Base-by-base conservation (phyloP, 2,888 invertebrate species). In the Leptopilina myrica region DNA sequence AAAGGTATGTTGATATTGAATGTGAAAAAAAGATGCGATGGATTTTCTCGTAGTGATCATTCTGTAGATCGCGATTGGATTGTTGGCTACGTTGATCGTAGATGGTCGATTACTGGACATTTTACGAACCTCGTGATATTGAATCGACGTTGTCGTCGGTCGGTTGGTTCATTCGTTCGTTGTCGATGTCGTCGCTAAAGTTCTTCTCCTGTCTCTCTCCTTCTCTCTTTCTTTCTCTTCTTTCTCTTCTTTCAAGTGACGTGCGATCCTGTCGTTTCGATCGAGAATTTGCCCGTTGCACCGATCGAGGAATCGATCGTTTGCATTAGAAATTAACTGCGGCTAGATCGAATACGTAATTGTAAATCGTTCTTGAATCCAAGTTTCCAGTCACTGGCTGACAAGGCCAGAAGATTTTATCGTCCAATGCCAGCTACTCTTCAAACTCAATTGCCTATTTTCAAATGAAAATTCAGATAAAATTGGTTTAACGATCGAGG, bases 61-160 rank as follows among this genome's bases (percentile, higher is more conserved):
- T 26, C 69, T 69, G 26, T 53, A 69, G 69, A 69, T 69, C 69
- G 69, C 53, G 69, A 69, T 69, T 69, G 69, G 69, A 69, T 69
- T 49, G 53, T 69, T 69, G 49, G 69, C 49, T 69, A 49, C 26
- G 20, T 69, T 49, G 53, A 69, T 69, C 26, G 53, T 69, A 69
- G 69, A 69, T 69, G 49, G 69, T 14, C 69, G 69, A 69, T 69
- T 69, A 49, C 69, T 26, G 69, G 69, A 69, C 69, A 49, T 26
- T 69, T 69, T 69, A 69, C 69, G 69, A 69, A 69, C 49, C 69
- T 69, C 69, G 69, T 69, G 69, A 69, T 69, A 53, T 53, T 53
- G 26, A 69, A 69, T 53, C 53, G 26, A 69, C 53, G 49, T 26
- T 26, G 26, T 49, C 69, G 49, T 69, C 53, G 69, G 33, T 33